Evolutionary conservation across 2,888 invertebrate species (phyloP), one percentile per base, ranked within the genome.

Genomic region (Dorcus parallelipipedus): DNA sequence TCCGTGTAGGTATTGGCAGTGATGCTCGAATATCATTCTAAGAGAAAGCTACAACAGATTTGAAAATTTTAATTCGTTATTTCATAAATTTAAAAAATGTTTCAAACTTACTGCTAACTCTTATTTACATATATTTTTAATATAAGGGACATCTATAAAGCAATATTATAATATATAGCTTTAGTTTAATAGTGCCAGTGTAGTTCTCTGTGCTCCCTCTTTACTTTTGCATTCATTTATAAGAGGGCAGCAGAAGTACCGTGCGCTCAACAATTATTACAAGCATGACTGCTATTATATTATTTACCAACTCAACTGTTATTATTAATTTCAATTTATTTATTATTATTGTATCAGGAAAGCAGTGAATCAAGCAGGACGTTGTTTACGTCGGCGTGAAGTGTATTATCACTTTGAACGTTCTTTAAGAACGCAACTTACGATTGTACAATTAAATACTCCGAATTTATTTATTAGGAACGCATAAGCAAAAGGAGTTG

Each of bases 311-410:
- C 10, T 17, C 17, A 40, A 51, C 51, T 38, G 41, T 58, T 54
- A 58, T 58, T 54, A 58, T 58, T 58, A 58, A 58, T 58, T 58
- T 58, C 58, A 58, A 56, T 58, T 53, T 58, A 50, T 58, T 58
- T 58, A 58, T 58, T 58, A 54, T 58, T 58, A 58, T 58, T 58
- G 49, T 58, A 58, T 20, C 42, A 58, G 58, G 58, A 26, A 23
- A 39, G 40, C 56, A 57, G 51, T 9, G 47, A 41, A 5, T 23
- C 9, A 8, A 17, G 33, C 9, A 43, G 54, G 23, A 14, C 41
- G 41, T 14, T n/a, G 41, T 41, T 41, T n/a, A 14, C 41, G 41
- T n/a, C 41, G 14, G 41, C 41, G 41, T 14, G 41, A 41, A 10
- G 41, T 41, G 10, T 6, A 41, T 41, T 41, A 41, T 2, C 26